Percentiles rank a stretch among this genome's conserved stretches.
Evolutionary conservation across 1,140 invertebrate genomes (phyloP).

Genomic region (Drosophila arizonae): DNA sequence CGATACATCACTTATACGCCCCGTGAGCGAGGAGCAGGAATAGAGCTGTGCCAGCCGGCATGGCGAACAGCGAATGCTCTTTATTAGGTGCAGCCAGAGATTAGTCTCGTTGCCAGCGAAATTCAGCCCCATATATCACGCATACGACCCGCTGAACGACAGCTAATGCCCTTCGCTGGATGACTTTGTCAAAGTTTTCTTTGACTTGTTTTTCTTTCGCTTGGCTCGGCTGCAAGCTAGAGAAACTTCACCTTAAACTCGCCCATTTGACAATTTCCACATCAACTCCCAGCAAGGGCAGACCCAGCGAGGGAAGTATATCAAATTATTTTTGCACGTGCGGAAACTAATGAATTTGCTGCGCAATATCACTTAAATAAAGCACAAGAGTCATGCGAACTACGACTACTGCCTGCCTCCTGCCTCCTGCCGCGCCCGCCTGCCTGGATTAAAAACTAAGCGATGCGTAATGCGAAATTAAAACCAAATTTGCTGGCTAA

Average conservation of each 20-base stretch:
- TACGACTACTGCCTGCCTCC: constrained; percentile 8
- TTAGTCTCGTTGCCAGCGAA: too few relatives aligned
- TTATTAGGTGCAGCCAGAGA: neutral
- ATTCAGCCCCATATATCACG: too few relatives aligned
- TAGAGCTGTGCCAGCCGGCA: neutral
- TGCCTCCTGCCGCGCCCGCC: too few relatives aligned
- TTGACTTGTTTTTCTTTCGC: too few relatives aligned
- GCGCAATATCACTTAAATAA: constrained; percentile 5
- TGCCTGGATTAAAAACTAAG: constrained; percentile 37
- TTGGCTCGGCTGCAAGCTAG: too few relatives aligned
- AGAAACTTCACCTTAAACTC: too few relatives aligned
- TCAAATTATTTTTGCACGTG: constrained; percentile 25
- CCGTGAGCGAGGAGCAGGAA: neutral
- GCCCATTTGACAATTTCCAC: neutral
- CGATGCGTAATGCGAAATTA: constrained; percentile 61
- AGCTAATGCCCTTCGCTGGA: too few relatives aligned
- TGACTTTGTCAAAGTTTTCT: too few relatives aligned
- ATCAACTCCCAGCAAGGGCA: neutral
- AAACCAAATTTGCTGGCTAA: constrained; percentile 57
- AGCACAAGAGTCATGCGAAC: constrained; percentile 1
- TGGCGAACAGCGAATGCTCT: constrained; percentile 3
- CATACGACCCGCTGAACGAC: too few relatives aligned
- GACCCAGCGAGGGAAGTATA: neutral
- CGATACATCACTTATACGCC: constrained; percentile 39
- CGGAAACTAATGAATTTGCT: constrained; percentile 36